Evolutionary conservation across 1,140 invertebrate species (phyloP).

Genomic region (Anadara kagoshimensis): DNA sequence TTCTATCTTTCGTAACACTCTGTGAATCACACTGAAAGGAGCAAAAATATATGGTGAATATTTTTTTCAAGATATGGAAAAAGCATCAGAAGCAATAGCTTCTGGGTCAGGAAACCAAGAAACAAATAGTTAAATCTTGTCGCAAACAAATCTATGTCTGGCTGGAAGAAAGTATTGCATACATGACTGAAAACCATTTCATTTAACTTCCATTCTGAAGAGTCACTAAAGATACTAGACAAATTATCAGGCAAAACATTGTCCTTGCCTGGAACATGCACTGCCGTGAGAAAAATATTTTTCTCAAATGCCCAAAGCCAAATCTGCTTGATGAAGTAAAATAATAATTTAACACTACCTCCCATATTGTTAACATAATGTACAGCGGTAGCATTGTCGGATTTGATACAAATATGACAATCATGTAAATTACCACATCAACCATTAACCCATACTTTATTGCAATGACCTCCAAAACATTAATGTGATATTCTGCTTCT

Average conservation of each 20-base stretch:
- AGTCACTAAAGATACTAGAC: conserved; percentile 25
- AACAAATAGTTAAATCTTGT: conserved; percentile 17
- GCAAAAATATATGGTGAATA: too few relatives aligned
- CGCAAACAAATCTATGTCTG: conserved; percentile 38
- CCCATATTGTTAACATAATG: conserved; percentile 38
- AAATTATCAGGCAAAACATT: conserved; percentile 24
- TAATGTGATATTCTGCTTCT: conserved; percentile 2
- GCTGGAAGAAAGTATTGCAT: conserved; percentile 10
- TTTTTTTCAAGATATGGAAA: conserved; percentile 22
- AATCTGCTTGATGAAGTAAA: conserved; percentile 20
- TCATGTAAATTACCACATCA: neutral
- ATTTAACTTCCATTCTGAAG: conserved; percentile 25
- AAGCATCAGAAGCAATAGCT: conserved; percentile 8
- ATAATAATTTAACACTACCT: conserved; percentile 6
- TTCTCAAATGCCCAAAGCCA: conserved; percentile 32
- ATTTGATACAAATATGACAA: conserved; percentile 28
- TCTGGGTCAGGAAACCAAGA: conserved; percentile 22
- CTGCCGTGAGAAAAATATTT: conserved; percentile 19
- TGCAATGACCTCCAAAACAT: neutral
- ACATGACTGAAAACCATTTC: conserved; percentile 22
- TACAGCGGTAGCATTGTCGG: conserved; percentile 28
- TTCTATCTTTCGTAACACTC: conserved; percentile 10
- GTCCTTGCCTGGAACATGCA: conserved; percentile 12
- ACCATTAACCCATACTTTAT: neutral
- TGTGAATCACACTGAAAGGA: conserved; percentile 18